Percentiles rank a stretch among this genome's conserved stretches.
phyloP scores from a whole-genome alignment of 37 sponge, comb jelly and placozoan species.

The Agelas oroides region DNA sequence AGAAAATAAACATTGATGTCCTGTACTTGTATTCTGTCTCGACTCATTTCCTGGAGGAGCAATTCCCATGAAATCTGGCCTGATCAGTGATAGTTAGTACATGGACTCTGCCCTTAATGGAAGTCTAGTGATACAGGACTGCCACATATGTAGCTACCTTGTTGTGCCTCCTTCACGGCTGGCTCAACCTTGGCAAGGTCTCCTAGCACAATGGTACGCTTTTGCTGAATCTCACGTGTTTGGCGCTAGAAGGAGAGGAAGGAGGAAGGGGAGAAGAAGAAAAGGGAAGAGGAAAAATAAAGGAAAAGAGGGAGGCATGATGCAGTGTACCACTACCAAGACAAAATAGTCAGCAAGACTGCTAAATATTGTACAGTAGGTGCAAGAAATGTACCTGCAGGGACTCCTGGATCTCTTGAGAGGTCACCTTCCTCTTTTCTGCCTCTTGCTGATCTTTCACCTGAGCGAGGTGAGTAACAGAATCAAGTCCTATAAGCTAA shows the following conservation, averaged over 20 bases:
- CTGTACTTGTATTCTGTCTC: too few species aligned
- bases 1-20: too few species aligned
- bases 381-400: slow-evolving; percentile 31
- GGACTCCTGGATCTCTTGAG: slow-evolving; percentile 86
- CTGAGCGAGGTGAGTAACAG: slow-evolving; percentile 14
- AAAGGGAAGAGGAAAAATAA: background rate
- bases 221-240: slow-evolving; percentile 72
- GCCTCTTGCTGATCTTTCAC: slow-evolving; percentile 95
- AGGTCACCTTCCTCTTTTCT: slow-evolving; percentile 85
- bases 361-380: too few species aligned
- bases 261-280: background rate
- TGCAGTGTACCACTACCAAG: background rate
- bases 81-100: too few species aligned
- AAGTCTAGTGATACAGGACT: background rate
- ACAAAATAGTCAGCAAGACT: background rate
- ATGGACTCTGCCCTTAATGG: too few species aligned
- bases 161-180: slow-evolving; percentile 93
- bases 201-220: slow-evolving; percentile 66
- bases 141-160: slow-evolving; percentile 39
- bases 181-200: slow-evolving; percentile 98
- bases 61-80: too few species aligned
- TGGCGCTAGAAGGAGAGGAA: background rate
- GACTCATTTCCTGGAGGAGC: background rate
- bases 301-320: background rate
- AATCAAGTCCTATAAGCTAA: too few species aligned